Conservation (phyloP, 2,113 vertebrate species). For the Propithecus coquereli region DNA sequence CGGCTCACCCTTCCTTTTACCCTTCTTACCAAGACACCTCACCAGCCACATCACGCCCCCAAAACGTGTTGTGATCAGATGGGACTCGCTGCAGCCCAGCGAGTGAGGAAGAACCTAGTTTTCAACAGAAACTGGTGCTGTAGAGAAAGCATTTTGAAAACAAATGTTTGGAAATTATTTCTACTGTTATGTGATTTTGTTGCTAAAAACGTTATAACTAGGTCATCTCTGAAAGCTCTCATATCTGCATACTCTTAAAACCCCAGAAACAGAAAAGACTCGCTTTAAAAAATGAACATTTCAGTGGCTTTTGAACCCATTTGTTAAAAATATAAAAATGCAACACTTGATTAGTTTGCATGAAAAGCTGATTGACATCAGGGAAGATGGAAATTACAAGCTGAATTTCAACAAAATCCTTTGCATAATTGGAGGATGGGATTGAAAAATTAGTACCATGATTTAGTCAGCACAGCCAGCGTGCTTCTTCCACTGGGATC, state of each 20-base stretch:
- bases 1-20: neutral
- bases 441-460: slow-evolving; percentile 66
- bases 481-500: slow-evolving; percentile 19
- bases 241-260: slow-evolving; percentile 16
- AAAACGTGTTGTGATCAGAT: neutral
- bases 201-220: slow-evolving; percentile 18
- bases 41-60: neutral
- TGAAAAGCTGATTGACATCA: slow-evolving; percentile 70
- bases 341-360: slow-evolving; percentile 71
- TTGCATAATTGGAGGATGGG: slow-evolving; percentile 75
- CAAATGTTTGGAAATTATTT: slow-evolving; percentile 25
- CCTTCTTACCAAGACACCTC: neutral
- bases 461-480: slow-evolving; percentile 49
- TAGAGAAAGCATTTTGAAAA: neutral
- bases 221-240: slow-evolving; percentile 35
- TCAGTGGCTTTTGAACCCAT: slow-evolving; percentile 62
- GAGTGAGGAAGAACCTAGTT: neutral
- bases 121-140: neutral
- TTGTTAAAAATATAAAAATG: slow-evolving; percentile 74
- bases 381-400: slow-evolving; percentile 74
- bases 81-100: neutral
- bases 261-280: neutral
- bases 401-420: slow-evolving; percentile 74
- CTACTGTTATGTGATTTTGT: slow-evolving; percentile 26
- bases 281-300: neutral